Percentiles rank a stretch among this genome's conserved stretches.
These are phyloP conservation scores for Thecophora atra DNA, from an alignment of 2,888 invertebrate genomes.

Conservation along the genomic window DNA sequence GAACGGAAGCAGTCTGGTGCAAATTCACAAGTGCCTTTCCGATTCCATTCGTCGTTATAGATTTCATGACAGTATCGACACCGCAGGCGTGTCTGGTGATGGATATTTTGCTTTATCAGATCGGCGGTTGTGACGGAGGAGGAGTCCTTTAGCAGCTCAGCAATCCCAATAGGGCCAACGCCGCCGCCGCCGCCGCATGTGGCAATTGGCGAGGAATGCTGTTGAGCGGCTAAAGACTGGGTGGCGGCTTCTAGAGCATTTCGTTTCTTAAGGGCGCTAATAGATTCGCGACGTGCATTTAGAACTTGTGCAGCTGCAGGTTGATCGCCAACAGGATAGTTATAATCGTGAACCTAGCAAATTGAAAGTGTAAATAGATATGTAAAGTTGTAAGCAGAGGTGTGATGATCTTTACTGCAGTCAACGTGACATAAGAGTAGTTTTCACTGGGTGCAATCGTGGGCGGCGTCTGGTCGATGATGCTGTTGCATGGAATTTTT, in stretches of 20 bases:
- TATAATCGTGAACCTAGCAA: constrained; percentile 80
- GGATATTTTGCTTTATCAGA: constrained; percentile 44
- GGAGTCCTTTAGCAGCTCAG: constrained; percentile 54
- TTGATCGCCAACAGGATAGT: constrained; percentile 74
- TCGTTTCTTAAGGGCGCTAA: constrained; percentile 75
- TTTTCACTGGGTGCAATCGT: constrained; percentile 70
- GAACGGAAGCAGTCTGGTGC: constrained; percentile 86
- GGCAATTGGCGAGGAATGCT: constrained; percentile 59
- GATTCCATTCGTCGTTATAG: constrained; percentile 85
- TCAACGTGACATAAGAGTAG: constrained; percentile 86
- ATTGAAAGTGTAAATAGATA: constrained; percentile 27
- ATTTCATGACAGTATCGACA: constrained; percentile 80
- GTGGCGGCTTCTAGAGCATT: constrained; percentile 65
- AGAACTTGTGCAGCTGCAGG: constrained; percentile 64
- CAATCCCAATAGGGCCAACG: constrained; percentile 18
- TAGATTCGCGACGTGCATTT: constrained; percentile 67
- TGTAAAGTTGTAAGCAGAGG: constrained; percentile 13
- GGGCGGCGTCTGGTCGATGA: constrained; percentile 48
- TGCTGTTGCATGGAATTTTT: constrained; percentile 15
- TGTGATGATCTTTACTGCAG: constrained; percentile 68
- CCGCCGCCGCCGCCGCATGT: constrained; percentile 31
- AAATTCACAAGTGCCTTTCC: constrained; percentile 84
- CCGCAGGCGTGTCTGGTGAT: constrained; percentile 61
- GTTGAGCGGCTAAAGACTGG: constrained; percentile 60
- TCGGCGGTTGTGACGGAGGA: constrained; percentile 31